Base-by-base conservation (phyloP, 64 coral and sea anemone species). In the Montipora capricornis region DNA sequence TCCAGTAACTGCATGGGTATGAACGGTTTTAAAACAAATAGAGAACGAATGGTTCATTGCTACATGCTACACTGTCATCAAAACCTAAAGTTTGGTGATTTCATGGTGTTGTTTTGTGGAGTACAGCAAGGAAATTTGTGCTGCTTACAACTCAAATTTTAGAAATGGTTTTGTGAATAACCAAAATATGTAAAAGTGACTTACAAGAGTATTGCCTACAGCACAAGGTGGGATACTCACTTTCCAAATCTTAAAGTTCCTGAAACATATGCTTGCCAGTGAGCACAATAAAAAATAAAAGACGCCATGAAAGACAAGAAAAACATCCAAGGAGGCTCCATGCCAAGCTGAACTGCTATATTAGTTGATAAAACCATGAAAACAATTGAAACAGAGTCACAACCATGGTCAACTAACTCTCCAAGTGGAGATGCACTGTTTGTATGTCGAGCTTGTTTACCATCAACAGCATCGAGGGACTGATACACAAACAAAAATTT, bases 261-360 rank as follows among this genome's bases (percentile, higher is more conserved):
- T 45, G 94, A 90, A 8, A 98, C 97, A 94, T 98, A 98, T 8
- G 82, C 84, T 37, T 94, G 94, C 97, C 97, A 98, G 73, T 98
- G 97, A 2, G 97, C 83, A 85, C 91, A 93, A 49, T 98, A 98
- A 76, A 98, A 98, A 89, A 98, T 29, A 50, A 95, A 29, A 0
- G 64, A 14, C 4, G 94, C 80, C 82, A 62, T 88, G 16, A 98
- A 91, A 68, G 81, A 87, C 24, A 94, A n/a, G 51, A 90, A 88
- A n/a, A 98, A 93, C 97, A 98, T 94, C 97, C 94, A 98, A 15
- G 20, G 67, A 48, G 97, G 97, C 64, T 92, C 47, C 12, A 83
- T 76, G 5, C 97, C 97, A 48, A 98, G 94, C 78, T 98, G 83
- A 0, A 94, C 6, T 68, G 97, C 89, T 68, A 98, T 49, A 64